phyloP scores from a whole-genome alignment of 1,140 invertebrate species.

The Papilio polyxenes region DNA sequence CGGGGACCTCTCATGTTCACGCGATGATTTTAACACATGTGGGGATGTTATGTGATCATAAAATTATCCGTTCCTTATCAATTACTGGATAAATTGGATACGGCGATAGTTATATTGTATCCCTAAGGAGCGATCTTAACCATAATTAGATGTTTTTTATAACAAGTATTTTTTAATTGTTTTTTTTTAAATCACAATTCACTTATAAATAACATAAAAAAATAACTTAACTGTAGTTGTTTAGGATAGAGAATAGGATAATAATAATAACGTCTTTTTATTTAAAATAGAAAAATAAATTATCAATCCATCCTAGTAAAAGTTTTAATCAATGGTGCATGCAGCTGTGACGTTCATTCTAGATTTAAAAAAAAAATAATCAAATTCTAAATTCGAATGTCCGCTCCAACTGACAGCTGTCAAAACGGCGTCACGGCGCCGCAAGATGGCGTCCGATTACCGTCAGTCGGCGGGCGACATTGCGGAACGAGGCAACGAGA shows the following conservation, averaged over 20 bases:
- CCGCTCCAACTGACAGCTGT: slow-evolving; percentile 56
- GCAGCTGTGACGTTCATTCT: slow-evolving; percentile 69
- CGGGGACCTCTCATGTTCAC: slow-evolving; percentile 7
- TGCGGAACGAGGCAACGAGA: slow-evolving; percentile 52
- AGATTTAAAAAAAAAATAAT: slow-evolving; percentile 62
- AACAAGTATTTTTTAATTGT: not conserved
- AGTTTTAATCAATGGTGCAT: not conserved
- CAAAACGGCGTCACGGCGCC: slow-evolving; percentile 55
- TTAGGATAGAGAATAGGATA: too few species aligned
- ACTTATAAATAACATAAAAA: not conserved
- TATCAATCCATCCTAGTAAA: too few species aligned
- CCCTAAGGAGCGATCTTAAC: not conserved
- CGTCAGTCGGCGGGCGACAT: slow-evolving; percentile 50
- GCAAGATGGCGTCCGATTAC: slow-evolving; percentile 61
- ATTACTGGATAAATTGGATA: slow-evolving; percentile 14
- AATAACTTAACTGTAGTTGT: too few species aligned
- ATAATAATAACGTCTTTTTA: too few species aligned
- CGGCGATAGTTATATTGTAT: not conserved
- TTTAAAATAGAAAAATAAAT: too few species aligned
- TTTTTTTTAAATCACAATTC: too few species aligned
- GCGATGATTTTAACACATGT: slow-evolving; percentile 23
- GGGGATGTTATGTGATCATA: slow-evolving; percentile 14
- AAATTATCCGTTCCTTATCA: slow-evolving; percentile 25
- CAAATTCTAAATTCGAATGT: slow-evolving; percentile 69
- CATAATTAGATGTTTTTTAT: not conserved